Evolutionary conservation across 2,113 vertebrate genomes (phyloP), one percentile per base, ranked within the genome.

Genomic region (Petrocephalus zakoni): DNA sequence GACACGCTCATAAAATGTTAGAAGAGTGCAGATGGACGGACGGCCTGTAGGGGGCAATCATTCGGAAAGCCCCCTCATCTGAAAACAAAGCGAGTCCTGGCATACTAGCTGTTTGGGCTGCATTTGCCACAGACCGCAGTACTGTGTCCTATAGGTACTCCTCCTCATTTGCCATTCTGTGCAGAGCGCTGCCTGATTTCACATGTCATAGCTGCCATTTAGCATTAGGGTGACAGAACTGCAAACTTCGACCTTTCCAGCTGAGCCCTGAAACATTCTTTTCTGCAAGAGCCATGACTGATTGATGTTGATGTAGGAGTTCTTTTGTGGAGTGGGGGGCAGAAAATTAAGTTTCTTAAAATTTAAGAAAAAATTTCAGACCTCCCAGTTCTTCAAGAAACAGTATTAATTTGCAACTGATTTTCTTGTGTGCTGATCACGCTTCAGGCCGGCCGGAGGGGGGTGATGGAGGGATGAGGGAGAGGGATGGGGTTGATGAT

Each of bases 341-440:
- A 86, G 42, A 84, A 56, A 46, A 84, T 88, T 61, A 84, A 88
- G n/a, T n/a, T n/a, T n/a, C n/a, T n/a, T n/a, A n/a, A n/a, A n/a
- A n/a, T n/a, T n/a, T n/a, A n/a, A n/a, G n/a, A n/a, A n/a, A n/a
- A n/a, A 84, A 61, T 42, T 47, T 21, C 22, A 68, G 72, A n/a
- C 21, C 61, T 64, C 46, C 58, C 42, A 15, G 4, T 61, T 29
- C 5, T n/a, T 84, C 42, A 58, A 29, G 56, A 29, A 42, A 4
- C 25, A 22, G 52, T 19, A 64, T 22, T 42, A 49, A 55, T 55
- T 89, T 22, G 25, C 29, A 75, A 55, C n/a, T 52, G 49, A n/a
- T 78, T 75, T 78, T 86, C 37, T 46, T 22, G 29, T 19, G 15
- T 86, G 37, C 37, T 49, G 29, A 85, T 46, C 21, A 84, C 25